Conservation (phyloP, 2,113 vertebrate genomes). For the Bubo scandiacus region DNA sequence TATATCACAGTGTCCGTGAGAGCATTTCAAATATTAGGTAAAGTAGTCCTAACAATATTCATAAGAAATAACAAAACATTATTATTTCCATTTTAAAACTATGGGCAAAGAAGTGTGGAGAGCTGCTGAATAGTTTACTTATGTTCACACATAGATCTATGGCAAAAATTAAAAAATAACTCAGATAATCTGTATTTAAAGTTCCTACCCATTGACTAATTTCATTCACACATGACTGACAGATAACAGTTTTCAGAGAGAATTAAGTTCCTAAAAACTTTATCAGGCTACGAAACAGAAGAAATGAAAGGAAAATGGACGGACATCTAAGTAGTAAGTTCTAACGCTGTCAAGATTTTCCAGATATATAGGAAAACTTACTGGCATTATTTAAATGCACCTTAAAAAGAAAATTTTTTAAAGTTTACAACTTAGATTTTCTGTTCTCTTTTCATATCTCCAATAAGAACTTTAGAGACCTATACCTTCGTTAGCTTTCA, state of each 20-base stretch:
- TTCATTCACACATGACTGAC: neutral
- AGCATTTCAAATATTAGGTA: neutral
- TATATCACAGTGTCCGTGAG: neutral
- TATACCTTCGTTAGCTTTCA: neutral
- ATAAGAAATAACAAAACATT: neutral
- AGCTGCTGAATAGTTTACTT: neutral
- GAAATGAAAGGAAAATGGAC: neutral
- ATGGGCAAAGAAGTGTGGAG: neutral
- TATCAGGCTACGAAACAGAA: neutral
- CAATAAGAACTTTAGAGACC: neutral
- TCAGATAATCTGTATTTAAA: neutral
- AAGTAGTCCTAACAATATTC: neutral
- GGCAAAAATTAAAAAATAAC: fast-evolving
- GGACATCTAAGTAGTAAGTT: neutral
- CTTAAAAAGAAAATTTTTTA: neutral
- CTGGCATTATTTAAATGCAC: neutral
- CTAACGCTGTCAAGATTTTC: neutral
- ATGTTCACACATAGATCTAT: neutral
- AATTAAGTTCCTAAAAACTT: neutral
- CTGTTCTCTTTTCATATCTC: neutral
- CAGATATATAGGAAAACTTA: neutral
- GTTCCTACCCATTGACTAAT: neutral
- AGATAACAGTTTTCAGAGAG: neutral
- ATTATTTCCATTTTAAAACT: neutral
- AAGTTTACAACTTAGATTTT: neutral